Evolutionary conservation across 2,113 vertebrate species (phyloP), one percentile per base, ranked within the genome.

Genomic region (Mohoua ochrocephala): DNA sequence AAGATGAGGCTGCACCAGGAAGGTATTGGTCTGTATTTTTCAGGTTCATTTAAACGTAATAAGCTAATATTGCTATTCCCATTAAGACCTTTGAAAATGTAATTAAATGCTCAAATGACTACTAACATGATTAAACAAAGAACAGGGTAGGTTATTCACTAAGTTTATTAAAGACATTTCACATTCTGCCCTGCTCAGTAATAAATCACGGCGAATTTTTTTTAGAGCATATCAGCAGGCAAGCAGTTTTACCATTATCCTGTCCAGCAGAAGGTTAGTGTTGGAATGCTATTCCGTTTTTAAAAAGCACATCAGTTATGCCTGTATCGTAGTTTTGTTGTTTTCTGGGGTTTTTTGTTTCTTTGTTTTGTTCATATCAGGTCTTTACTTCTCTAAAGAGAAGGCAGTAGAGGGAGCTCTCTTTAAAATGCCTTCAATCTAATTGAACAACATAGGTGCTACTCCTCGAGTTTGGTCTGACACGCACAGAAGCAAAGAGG

Each of bases 21-120:
- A 95, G 61, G 77, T 93, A 94, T 94, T 87, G 68, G 61, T 73
- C 37, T 82, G 41, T 44, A 63, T 89, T 94, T 95, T 97, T 97
- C 91, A 97, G 91, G 97, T 97, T 96, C 73, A 96, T 97, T 96
- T 96, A 89, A 97, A 96, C 94, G 89, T 84, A 97, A 96, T 97
- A 93, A 95, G 76, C 93, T 96, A 97, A 96, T 95, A 97, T 79
- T 87, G 97, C 93, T 96, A 95, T 42, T 94, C 60, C 79, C 94
- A 91, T 92, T 96, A 93, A 96, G 83, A 97, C 88, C 56, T 92
- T 95, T 92, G 89, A 74, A 97, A 98, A 97, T 94, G 78, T 95
- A 98, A 98, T 97, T 97, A 97, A 97, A 97, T 94, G 87, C 89
- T 93, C 91, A 96, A 92, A 97, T 92, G 71, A 86, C 92, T 93